Evolutionary conservation across 2,797 vertebrate species (phyloP).

Genomic region (Caiman crocodilus): DNA sequence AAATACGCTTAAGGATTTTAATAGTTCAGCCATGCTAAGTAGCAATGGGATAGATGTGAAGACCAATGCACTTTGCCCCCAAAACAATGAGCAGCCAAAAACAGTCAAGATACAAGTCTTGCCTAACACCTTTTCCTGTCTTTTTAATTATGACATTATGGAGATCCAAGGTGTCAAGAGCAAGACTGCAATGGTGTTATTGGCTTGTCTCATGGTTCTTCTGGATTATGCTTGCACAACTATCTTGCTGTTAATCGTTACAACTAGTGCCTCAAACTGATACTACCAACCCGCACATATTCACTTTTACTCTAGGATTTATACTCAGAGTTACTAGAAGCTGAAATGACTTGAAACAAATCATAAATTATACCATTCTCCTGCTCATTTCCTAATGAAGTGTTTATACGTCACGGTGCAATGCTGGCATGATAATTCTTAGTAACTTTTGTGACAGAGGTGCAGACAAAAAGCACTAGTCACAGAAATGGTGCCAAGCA

Average conservation of each 20-base stretch:
- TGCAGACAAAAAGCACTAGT: too few relatives aligned
- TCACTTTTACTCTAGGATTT: neutral
- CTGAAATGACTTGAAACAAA: too few relatives aligned
- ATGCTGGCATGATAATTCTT: too few relatives aligned
- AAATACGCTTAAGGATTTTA: conserved; percentile 48
- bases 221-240: neutral
- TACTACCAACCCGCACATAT: neutral
- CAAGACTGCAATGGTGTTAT: neutral
- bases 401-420: too few relatives aligned
- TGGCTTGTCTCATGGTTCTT: neutral
- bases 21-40: conserved; percentile 39
- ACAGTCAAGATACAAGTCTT: neutral
- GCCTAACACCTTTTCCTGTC: conserved; percentile 40
- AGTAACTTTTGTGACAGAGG: too few relatives aligned
- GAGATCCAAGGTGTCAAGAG: neutral
- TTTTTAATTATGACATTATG: neutral
- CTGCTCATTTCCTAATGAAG: too few relatives aligned
- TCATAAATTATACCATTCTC: too few relatives aligned
- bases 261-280: neutral
- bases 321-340: too few relatives aligned
- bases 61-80: conserved; percentile 44
- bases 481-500: too few relatives aligned
- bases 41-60: conserved; percentile 41
- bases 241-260: neutral
- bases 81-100: conserved; percentile 35